Evolutionary conservation across 2,113 vertebrate genomes (phyloP), one percentile per base, ranked within the genome.

Genomic region (Lophura nycthemera): DNA sequence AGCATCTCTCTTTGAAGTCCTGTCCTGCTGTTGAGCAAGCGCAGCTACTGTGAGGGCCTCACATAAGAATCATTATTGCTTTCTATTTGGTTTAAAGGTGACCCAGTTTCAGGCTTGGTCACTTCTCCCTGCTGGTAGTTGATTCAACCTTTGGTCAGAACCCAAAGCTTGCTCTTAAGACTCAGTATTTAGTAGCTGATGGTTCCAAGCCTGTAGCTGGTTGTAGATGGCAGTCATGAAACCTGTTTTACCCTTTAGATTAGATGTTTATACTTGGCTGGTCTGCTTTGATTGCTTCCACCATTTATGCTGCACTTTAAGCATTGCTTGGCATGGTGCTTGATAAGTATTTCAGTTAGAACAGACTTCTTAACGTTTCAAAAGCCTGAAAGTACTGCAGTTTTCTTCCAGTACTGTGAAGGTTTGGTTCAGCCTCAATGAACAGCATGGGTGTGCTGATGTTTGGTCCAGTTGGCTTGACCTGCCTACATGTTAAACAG

Each of bases 71-170:
- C 32, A 19, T 12, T 56, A 36, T 83, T 93, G 50, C 86, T 93
- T 95, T 88, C 76, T 78, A 52, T 84, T 71, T 80, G 85, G 34
- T 77, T 86, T 80, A 76, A 79, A 88, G 75, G 76, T 91, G 85
- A 90, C 91, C 76, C 88, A 72, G 65, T 81, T 88, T 88, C 76
- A 56, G 77, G 38, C 32, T 71, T 67, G 64, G 71, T 83, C 90
- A 40, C 85, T 48, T 43, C 21, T 89, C 25, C 19, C 18, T 20
- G 54, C 56, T 50, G 61, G 43, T 78, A 69, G 83, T n/a, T 88
- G 52, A 52, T 47, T 83, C 75, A 88, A 47, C 82, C 87, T 63
- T 85, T 86, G 65, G 57, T 81, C 83, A 90, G 65, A 90, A 64
- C 32, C 13, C 69, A 50, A 83, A 91, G 78, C 42, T 59, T 90